Evolutionary conservation across 53 echinoderm and acorn worm genomes (phyloP), one percentile per base, ranked within the genome.

Genomic region (Crossaster papposus): DNA sequence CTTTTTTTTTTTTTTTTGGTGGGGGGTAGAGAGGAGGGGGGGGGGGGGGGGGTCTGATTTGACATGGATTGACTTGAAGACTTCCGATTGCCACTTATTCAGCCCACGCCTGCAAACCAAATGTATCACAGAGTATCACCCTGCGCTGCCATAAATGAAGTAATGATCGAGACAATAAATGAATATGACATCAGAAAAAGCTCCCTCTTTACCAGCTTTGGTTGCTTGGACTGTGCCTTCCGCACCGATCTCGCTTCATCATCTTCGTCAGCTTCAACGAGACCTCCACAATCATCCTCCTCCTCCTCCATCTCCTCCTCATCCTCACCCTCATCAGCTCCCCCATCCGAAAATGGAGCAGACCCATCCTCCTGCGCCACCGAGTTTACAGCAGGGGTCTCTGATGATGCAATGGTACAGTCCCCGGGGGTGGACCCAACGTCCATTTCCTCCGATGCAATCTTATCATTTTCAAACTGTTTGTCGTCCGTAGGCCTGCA

Each of bases 271-370:
- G 44, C 51, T 62, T 94, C 74, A 15, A 52, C 72, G 13, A 77
- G 37, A 4, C 77, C 86, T 2, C 36, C 79, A n/a, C 20, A 78
- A 14, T 34, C 90, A 37, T 76, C 93, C 68, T 86, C 86, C 68
- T 86, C 86, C 38, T 89, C 91, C 53, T 80, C 93, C 68, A 79
- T 79, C 31, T 86, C 89, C 34, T 44, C 83, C 3, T 83, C 90
- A 80, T 51, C 85, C n/a, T 79, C 91, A 36, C 35, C 80, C 32
- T 79, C 81, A 10, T 89, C 78, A 50, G 33, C 78, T 35, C n/a
- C 89, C 70, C 70, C 91, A 50, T 91, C 83, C 53, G 34, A 92
- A 90, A 53, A 81, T 54, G 63, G 92, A 74, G 64, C 80, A 29
- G 79, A 51, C n/a, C 78, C 81, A 32, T 33, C 78, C 14, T 54